phyloP scores from a whole-genome alignment of 2,113 vertebrate genomes.

The Recurvirostra avosetta region DNA sequence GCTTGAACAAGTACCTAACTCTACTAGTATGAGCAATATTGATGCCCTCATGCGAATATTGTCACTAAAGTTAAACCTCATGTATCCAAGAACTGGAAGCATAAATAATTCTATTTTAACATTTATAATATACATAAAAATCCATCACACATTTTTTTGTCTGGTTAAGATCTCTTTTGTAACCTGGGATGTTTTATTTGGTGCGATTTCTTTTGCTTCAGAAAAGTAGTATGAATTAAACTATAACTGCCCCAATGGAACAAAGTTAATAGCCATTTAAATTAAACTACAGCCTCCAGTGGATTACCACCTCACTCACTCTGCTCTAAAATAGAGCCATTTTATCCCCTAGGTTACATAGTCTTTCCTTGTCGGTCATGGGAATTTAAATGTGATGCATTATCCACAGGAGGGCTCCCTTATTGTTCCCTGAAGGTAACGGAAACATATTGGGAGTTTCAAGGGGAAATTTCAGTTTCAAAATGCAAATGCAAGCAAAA shows the following conservation, averaged over 20 bases:
- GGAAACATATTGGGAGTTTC: slow-evolving; percentile 26
- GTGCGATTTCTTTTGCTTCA: not conserved
- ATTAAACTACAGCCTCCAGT: slow-evolving; percentile 42
- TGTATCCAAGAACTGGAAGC: not conserved
- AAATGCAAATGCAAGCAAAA: slow-evolving; percentile 41
- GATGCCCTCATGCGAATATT: not conserved
- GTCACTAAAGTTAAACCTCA: not conserved
- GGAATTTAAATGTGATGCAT: slow-evolving; percentile 48
- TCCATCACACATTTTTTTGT: not conserved
- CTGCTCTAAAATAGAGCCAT: slow-evolving; percentile 10
- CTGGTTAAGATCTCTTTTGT: not conserved
- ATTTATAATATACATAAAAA: not conserved
- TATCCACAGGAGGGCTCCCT: slow-evolving; percentile 49
- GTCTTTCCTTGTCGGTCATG: slow-evolving; percentile 10
- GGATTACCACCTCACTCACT: slow-evolving; percentile 4
- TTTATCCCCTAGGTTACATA: slow-evolving; percentile 30
- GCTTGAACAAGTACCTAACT: not conserved
- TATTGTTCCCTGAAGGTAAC: slow-evolving; percentile 52
- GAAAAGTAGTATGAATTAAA: slow-evolving; percentile 48
- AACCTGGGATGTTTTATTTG: slow-evolving; percentile 9
- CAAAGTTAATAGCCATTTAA: slow-evolving; percentile 61
- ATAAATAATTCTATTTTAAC: not conserved
- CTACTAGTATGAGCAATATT: not conserved
- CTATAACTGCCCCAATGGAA: slow-evolving; percentile 18
- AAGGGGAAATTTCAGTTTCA: slow-evolving; percentile 35